These are phyloP conservation scores for Cephalopterus ornatus DNA, from an alignment of 2,113 vertebrate species.

Conservation along the genomic window DNA sequence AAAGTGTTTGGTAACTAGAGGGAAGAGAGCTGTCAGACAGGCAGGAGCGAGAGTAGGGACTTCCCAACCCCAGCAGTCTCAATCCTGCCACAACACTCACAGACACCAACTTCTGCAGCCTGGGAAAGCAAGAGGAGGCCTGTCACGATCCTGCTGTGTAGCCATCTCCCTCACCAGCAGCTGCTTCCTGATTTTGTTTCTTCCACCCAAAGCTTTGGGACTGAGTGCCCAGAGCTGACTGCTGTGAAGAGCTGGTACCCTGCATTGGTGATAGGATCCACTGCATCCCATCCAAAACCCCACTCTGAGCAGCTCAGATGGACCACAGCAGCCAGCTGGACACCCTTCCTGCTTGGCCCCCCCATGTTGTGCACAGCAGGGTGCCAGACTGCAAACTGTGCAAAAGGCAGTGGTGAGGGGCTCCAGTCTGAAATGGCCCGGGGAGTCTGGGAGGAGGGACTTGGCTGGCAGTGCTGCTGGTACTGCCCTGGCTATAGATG, in stretches of 20 bases:
- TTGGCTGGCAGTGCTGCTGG: background rate
- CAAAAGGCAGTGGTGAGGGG: background rate
- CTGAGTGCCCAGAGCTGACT: background rate
- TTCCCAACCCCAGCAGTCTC: background rate
- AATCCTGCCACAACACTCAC: background rate
- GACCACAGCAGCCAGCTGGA: background rate
- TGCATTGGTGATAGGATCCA: background rate
- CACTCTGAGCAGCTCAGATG: background rate
- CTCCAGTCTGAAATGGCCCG: background rate
- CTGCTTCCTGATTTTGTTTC: background rate
- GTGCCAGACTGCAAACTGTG: background rate
- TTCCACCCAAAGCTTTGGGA: background rate
- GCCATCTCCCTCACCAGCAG: background rate
- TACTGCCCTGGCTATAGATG: rapidly evolving
- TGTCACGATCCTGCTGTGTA: background rate
- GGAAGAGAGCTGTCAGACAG: background rate
- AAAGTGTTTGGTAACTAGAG: background rate
- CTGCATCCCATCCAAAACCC: background rate
- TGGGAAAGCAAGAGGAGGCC: background rate
- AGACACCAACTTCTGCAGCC: background rate
- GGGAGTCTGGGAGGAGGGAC: background rate
- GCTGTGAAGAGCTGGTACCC: background rate
- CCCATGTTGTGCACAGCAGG: rapidly evolving
- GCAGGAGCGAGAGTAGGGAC: background rate
- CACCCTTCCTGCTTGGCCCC: background rate